Evolutionary conservation across 2,888 invertebrate species (phyloP), one percentile per base, ranked within the genome.

Genomic region (Hirudinaria manillensis): DNA sequence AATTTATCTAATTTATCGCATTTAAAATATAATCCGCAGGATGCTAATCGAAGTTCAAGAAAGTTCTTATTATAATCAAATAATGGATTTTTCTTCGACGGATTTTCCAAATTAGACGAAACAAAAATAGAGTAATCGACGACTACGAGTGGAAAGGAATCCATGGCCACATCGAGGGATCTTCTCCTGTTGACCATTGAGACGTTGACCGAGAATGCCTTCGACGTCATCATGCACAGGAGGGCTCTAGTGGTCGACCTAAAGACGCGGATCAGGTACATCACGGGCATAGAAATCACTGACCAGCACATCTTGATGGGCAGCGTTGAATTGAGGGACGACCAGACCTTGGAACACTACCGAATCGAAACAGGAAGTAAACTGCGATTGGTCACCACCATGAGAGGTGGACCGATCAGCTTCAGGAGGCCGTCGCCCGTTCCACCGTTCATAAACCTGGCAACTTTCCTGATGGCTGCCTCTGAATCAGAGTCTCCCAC

Each of bases 331-430:
- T n/a, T 72, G 3, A 72, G 55, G 34, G 55, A 72, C 72, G 27
- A 45, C 13, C 32, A 51, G 19, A 19, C 72, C 3, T 45, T 72
- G 53, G 72, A 72, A 32, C 53, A 72, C 55, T 72, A 72, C 24
- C 53, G 34, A 51, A 19, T 72, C 21, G 72, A 53, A 29, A 29
- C 45, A 6, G 72, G 72, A 32, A 53, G 29, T 27, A 72, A 21
- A n/a, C 27, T 72, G 10, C 45, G 53, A 32, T 29, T 72, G 27
- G 72, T 72, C 53, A 72, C 72, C n/a, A 24, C 16, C 29, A 72
- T 72, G 72, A 72, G 34, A 55, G 72, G 72, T 13, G 72, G 72
- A 29, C 72, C 72, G 4, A 72, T 72, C 53, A 72, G 72, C 32
- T 72, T 29, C 72, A 6, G 72, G 7, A 45, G 53, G 21, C 38